A percentile compares a stretch with the other conserved stretches of the same genome.
phyloP scores from a whole-genome alignment of 2,888 invertebrate genomes.

The Tetragonula carbonaria region DNA sequence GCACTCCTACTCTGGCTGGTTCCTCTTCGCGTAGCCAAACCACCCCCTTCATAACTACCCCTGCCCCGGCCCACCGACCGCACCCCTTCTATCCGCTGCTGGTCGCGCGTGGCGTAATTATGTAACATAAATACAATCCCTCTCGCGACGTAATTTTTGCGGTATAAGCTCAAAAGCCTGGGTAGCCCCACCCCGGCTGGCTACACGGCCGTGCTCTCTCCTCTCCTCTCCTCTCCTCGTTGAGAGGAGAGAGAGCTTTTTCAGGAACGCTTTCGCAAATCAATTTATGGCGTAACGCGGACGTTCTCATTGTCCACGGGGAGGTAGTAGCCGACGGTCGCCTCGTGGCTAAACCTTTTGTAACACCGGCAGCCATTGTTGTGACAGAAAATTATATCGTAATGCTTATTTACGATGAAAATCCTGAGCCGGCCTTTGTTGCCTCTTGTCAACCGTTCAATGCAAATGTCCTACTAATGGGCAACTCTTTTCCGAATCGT shows the following conservation, averaged over 20 bases:
- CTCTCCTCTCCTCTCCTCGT: constrained; percentile 38
- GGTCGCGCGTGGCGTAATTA: constrained; percentile 79
- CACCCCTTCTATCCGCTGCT: constrained; percentile 49
- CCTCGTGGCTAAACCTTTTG: constrained; percentile 81
- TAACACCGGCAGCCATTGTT: constrained; percentile 80
- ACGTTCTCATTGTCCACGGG: constrained; percentile 81
- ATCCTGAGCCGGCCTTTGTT: constrained; percentile 67
- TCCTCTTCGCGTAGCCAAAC: constrained; percentile 26
- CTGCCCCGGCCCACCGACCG: constrained; percentile 29
- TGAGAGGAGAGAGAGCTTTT: constrained; percentile 68
- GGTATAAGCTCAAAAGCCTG: constrained; percentile 82
- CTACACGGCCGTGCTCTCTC: constrained; percentile 63
- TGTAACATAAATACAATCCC: constrained; percentile 83
- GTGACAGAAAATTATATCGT: constrained; percentile 81
- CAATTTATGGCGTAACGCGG: constrained; percentile 82
- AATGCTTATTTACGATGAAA: constrained; percentile 76
- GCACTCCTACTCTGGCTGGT: not conserved
- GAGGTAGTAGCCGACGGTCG: constrained; percentile 69
- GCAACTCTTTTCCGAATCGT: not conserved
- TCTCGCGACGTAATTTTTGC: constrained; percentile 81
- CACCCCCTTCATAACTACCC: constrained; percentile 32
- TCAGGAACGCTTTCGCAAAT: constrained; percentile 82
- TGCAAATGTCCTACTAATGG: constrained; percentile 56
- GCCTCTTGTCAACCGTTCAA: constrained; percentile 60
- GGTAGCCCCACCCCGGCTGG: constrained; percentile 73